Evolutionary conservation across 2,888 invertebrate genomes (phyloP), one percentile per base, ranked within the genome.

Genomic region (Helicoverpa assulta): DNA sequence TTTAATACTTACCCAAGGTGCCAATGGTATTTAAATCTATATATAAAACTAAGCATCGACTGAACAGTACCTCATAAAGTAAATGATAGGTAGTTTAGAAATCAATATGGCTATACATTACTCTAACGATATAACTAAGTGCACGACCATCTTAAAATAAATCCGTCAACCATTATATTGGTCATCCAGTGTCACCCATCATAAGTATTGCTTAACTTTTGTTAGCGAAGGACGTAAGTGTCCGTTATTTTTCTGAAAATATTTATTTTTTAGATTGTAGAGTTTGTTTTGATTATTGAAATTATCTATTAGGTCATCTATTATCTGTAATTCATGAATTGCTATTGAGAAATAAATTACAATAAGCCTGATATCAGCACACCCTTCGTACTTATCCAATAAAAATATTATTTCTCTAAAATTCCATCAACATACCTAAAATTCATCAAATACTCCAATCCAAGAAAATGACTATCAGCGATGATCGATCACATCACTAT

Each of bases 131-230:
- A 76, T 75, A 52, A 54, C 70, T 76, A 75, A 70, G 52, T 61
- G 65, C 70, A 69, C 51, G 70, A 57, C 40, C 29, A 56, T 76
- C 67, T 10, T 76, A 71, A 71, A 67, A 76, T 76, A 71, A 71
- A 47, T 66, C 71, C 55, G 62, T 40, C 58, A 67, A 62, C 61
- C 66, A 16, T 58, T 71, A 37, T 58, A 67, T 67, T 54, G 52
- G 58, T 62, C 61, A 67, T 52, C 62, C 67, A 75, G 62, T 76
- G 54, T 66, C 51, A 52, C 61, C 66, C 71, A 62, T 71, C 53
- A 71, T 76, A 7, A 16, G 1, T 40, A 37, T 76, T 75, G 66
- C 58, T 71, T 75, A 71, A 76, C 66, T 54, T 52, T 26, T 19
- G 10, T 26, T 4, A 50, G 21, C 33, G 43, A 50, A 47, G 37